These are phyloP conservation scores for Noctua janthe DNA, from an alignment of 2,888 invertebrate species.

Conservation along the genomic window DNA sequence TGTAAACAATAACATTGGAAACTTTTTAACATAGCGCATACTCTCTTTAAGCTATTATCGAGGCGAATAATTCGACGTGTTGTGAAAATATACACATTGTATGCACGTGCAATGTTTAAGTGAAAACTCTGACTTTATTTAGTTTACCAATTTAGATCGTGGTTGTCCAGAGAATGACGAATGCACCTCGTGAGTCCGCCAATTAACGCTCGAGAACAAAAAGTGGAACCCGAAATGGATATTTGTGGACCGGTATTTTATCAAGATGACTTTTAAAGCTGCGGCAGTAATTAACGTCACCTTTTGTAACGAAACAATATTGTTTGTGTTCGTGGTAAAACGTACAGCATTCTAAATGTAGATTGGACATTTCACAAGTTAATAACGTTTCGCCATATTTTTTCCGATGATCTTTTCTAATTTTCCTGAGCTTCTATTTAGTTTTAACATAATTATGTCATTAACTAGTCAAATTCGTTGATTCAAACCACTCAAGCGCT, in stretches of 20 bases:
- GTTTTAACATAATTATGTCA: conserved; percentile 13
- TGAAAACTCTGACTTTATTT: conserved; percentile 66
- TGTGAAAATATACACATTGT: conserved; percentile 84
- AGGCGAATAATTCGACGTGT: conserved; percentile 87
- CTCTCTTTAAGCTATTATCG: conserved; percentile 73
- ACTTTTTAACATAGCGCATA: conserved; percentile 86
- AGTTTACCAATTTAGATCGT: conserved; percentile 65
- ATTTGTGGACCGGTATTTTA: conserved; percentile 67
- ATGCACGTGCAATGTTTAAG: conserved; percentile 82
- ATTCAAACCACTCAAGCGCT: conserved; percentile 26
- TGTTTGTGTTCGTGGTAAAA: conserved; percentile 31
- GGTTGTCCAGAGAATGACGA: conserved; percentile 64
- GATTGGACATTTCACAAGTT: conserved; percentile 9
- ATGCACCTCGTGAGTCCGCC: conserved; percentile 61
- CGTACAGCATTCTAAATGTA: conserved; percentile 14
- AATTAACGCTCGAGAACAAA: conserved; percentile 63
- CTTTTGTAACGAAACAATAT: conserved; percentile 54
- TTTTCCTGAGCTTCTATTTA: background rate
- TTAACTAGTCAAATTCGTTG: conserved; percentile 25
- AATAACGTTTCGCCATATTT: background rate
- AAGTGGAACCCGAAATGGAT: conserved; percentile 63
- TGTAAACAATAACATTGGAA: conserved; percentile 88
- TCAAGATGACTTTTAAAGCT: conserved; percentile 65
- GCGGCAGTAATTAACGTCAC: conserved; percentile 60
- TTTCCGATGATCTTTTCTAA: background rate